These are phyloP conservation scores for Clostera curtula DNA, from an alignment of 2,888 invertebrate species.

Conservation along the genomic window DNA sequence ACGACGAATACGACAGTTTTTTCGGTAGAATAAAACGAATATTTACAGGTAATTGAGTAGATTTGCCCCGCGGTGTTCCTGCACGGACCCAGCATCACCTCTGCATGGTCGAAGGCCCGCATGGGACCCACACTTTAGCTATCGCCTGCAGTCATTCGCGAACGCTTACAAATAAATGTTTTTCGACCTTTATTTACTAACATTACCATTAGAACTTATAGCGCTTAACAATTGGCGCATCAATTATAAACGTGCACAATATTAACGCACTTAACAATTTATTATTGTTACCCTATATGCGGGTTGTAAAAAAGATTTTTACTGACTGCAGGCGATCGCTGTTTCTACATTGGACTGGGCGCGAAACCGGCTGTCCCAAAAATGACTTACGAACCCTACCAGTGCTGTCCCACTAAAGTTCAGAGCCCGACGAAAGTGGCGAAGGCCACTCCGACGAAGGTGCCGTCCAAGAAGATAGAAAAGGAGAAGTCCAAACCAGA, in stretches of 20 bases:
- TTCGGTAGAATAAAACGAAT: conserved; percentile 69
- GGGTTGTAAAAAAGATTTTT: conserved; percentile 84
- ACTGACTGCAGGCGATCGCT: conserved; percentile 96
- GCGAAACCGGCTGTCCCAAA: conserved; percentile 85
- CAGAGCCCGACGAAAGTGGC: conserved; percentile 86
- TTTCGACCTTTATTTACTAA: conserved; percentile 68
- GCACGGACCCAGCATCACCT: conserved; percentile 43
- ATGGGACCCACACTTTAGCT: conserved; percentile 68
- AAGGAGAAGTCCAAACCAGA: conserved; percentile 57
- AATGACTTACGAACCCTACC: conserved; percentile 90
- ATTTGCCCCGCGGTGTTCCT: conserved; percentile 36
- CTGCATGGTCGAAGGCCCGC: conserved; percentile 71
- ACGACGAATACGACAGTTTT: conserved; percentile 65
- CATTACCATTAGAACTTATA: conserved; percentile 63
- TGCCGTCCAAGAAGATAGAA: conserved; percentile 71
- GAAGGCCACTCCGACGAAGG: conserved; percentile 80
- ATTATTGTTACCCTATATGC: conserved; percentile 52
- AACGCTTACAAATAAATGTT: conserved; percentile 70
- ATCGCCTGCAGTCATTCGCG: conserved; percentile 80
- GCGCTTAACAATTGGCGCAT: conserved; percentile 60
- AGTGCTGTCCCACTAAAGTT: conserved; percentile 93
- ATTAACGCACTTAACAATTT: conserved; percentile 65
- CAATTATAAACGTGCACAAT: conserved; percentile 52
- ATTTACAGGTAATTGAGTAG: conserved; percentile 67
- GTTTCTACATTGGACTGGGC: conserved; percentile 97